phyloP scores from a whole-genome alignment of 2,113 vertebrate genomes.

The Elephas maximus region DNA sequence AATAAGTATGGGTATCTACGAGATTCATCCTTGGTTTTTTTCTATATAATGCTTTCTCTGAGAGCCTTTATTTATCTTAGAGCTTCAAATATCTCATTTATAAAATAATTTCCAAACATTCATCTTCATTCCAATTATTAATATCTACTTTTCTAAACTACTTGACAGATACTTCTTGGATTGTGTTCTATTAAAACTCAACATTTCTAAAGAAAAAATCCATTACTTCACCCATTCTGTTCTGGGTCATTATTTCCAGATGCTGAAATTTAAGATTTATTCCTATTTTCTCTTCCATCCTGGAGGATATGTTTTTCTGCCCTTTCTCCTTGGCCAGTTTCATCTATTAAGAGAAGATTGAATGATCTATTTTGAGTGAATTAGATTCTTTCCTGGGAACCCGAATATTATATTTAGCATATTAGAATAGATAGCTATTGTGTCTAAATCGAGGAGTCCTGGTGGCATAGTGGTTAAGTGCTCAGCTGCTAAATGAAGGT shows the following conservation, averaged over 20 bases:
- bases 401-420: background rate
- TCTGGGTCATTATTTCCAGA: background rate
- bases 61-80: background rate
- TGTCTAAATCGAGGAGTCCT: background rate
- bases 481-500: background rate
- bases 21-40: background rate
- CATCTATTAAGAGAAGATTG: background rate
- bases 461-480: background rate
- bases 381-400: background rate
- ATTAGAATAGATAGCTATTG: background rate
- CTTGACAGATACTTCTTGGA: background rate
- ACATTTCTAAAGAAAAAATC: background rate
- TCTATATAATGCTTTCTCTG: background rate
- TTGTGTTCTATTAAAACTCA: background rate
- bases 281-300: background rate
- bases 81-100: constrained; percentile 9
- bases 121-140: background rate
- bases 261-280: constrained; percentile 33
- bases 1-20: background rate
- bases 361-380: background rate
- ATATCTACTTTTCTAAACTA: background rate
- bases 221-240: background rate
- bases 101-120: constrained; percentile 24
- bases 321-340: background rate
- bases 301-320: background rate